Evolutionary conservation across 2,797 vertebrate species (phyloP).

Genomic region (Silurus lanzhouensis): DNA sequence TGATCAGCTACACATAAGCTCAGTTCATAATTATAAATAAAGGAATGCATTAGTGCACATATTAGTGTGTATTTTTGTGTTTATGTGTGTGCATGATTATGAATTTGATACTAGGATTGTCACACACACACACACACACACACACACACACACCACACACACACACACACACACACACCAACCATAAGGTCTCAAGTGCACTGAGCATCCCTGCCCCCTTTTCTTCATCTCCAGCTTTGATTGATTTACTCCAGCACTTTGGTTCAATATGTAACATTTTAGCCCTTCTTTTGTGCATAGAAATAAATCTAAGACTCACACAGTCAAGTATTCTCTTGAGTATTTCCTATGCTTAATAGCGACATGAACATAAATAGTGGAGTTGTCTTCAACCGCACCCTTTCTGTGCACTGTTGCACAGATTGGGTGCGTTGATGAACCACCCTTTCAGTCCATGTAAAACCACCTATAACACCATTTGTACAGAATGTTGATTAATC

Average conservation of each 20-base stretch:
- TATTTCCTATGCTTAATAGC: slow-evolving; percentile 18
- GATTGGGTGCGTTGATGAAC: neutral
- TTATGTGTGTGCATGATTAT: neutral
- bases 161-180: neutral
- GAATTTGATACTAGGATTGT: neutral
- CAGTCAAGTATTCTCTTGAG: slow-evolving; percentile 8
- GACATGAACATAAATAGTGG: slow-evolving; percentile 13
- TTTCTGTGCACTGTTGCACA: neutral
- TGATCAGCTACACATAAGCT: neutral
- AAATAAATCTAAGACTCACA: slow-evolving; percentile 4
- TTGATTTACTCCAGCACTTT: slow-evolving; percentile 33
- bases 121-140: too few relatives aligned
- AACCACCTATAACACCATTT: too few relatives aligned
- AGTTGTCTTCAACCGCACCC: slow-evolving; percentile 25
- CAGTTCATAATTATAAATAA: neutral
- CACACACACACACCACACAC: too few relatives aligned
- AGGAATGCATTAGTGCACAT: neutral
- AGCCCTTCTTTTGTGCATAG: slow-evolving; percentile 1
- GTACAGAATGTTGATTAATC: too few relatives aligned
- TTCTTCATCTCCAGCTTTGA: neutral
- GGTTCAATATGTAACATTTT: slow-evolving; percentile 33
- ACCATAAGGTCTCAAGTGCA: slow-evolving; percentile 15
- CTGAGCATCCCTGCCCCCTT: slow-evolving; percentile 9
- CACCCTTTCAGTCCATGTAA: neutral
- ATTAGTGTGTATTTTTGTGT: neutral